Evolutionary conservation across 2,888 invertebrate genomes (phyloP), one percentile per base, ranked within the genome.

Genomic region (Gryllus longicercus): DNA sequence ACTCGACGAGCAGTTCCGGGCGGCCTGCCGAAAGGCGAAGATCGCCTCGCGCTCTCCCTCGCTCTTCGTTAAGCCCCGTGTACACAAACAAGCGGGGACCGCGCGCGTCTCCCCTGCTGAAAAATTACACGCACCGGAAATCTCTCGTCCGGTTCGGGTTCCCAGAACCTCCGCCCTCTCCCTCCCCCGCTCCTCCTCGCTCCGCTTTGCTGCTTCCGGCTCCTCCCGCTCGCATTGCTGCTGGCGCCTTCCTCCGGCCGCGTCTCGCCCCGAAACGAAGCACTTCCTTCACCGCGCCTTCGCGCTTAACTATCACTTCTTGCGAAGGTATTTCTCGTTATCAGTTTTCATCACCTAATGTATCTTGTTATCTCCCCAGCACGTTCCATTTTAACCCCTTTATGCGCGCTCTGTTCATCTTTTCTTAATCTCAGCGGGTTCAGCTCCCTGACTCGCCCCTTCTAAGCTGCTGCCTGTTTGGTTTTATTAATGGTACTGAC

Each of bases 61-160:
- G 14, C 63, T 63, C 63, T 63, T 63, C 63, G 63, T 63, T 63
- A 63, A 63, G 63, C 63, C n/a, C 63, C 63, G 63, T 63, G 63
- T 63, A 63, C 63, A 63, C 63, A 63, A 63, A 63, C 63, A 63
- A 63, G 63, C 14, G 3, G n/a, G 63, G 63, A n/a, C 16, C 63
- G 63, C 63, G 63, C 18, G 12, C 63, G 25, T 63, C 63, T 63
- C 63, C 63, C n/a, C 63, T n/a, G n/a, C 63, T 63, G 63, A 63
- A 63, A 63, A 63, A 63, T 63, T 63, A 63, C 63, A 63, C 63
- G 63, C 16, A 63, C 16, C 63, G 63, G 63, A 63, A 63, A 63
- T 63, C 14, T 63, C 63, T 11, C 63, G 63, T 63, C 63, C 63
- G 63, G 63, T 63, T 14, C 63, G n/a, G 63, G 63, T 63, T 63